Conservation (phyloP, 2,888 invertebrate genomes). For the Leistus spinibarbis region DNA sequence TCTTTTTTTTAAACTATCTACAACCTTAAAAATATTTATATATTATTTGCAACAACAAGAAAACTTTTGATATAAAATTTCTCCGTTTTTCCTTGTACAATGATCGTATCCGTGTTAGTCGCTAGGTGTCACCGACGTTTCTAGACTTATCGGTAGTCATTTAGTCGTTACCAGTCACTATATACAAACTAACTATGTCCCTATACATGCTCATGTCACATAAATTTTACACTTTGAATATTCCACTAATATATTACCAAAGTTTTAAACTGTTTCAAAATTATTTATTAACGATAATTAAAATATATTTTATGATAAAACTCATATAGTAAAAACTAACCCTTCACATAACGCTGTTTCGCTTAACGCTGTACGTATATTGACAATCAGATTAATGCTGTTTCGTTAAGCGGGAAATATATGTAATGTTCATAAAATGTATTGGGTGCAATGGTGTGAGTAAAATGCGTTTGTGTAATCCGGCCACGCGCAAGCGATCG, state of each 20-base stretch:
- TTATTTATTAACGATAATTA: not conserved
- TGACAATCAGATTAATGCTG: too few species aligned
- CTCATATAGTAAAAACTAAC: too few species aligned
- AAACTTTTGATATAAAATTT: not conserved
- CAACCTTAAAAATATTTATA: too few species aligned
- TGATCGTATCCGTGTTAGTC: slow-evolving; percentile 25
- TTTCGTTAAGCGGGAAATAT: too few species aligned
- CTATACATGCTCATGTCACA: not conserved
- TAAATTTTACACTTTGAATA: not conserved
- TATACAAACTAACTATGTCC: not conserved
- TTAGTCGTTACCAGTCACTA: slow-evolving; percentile 10
- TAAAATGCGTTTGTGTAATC: not conserved
- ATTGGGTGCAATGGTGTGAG: not conserved
- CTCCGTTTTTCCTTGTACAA: not conserved
- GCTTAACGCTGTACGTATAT: too few species aligned
- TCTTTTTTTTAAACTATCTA: too few species aligned
- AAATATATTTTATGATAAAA: not conserved
- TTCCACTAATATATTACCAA: not conserved
- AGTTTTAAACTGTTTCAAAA: not conserved
- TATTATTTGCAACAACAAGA: too few species aligned
- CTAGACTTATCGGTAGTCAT: slow-evolving; percentile 31
- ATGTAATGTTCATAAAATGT: too few species aligned
- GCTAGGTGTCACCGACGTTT: slow-evolving; percentile 18
- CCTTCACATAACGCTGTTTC: too few species aligned
- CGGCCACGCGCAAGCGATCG: not conserved